phyloP scores from a whole-genome alignment of 92 coral and sea anemone species.

The Micromussa lordhowensis region DNA sequence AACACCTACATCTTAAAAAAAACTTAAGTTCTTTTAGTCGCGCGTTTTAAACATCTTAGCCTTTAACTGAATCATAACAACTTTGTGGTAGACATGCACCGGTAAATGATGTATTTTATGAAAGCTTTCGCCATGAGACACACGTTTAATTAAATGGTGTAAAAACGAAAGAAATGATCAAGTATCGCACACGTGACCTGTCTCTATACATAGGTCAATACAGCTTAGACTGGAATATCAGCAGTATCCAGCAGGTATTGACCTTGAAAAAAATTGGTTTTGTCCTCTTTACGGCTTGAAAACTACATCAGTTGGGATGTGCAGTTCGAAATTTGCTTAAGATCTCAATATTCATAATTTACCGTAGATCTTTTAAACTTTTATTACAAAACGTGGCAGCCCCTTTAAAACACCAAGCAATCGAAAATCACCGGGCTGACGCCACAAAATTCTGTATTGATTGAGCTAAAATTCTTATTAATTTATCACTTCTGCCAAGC shows the following conservation, averaged over 20 bases:
- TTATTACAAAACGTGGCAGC: not conserved
- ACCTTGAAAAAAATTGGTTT: not conserved
- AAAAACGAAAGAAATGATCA: not conserved
- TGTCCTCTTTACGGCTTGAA: not conserved
- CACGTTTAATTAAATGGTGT: not conserved
- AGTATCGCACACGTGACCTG: not conserved
- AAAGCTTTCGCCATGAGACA: not conserved
- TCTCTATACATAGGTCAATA: too few species aligned
- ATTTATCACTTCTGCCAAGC: too few species aligned
- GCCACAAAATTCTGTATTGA: too few species aligned
- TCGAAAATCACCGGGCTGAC: too few species aligned
- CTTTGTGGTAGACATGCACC: not conserved
- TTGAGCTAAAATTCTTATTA: too few species aligned
- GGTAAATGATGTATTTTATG: not conserved
- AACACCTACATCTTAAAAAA: not conserved
- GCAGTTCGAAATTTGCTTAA: too few species aligned
- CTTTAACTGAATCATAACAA: not conserved
- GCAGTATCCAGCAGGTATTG: not conserved
- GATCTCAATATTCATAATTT: too few species aligned
- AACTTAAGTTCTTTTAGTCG: not conserved
- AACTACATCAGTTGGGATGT: too few species aligned
- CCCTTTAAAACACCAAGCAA: too few species aligned
- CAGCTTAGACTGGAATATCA: not conserved
- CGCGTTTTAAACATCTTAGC: not conserved
- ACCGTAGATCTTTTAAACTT: too few species aligned